phyloP scores from a whole-genome alignment of 2,113 vertebrate genomes.

The Takifugu flavidus region DNA sequence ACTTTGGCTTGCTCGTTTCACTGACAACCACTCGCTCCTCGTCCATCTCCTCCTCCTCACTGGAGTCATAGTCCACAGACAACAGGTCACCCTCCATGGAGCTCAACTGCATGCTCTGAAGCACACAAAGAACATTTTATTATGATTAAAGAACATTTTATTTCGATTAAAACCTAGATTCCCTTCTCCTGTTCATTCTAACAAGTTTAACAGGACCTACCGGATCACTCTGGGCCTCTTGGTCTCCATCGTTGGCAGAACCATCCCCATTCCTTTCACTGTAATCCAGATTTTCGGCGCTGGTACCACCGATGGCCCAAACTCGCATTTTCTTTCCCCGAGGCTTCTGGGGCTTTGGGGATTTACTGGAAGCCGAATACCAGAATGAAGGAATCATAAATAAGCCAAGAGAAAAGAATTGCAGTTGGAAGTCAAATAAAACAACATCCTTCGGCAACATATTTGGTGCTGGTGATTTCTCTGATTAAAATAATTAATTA shows the following conservation, averaged over 20 bases:
- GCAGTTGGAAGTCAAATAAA: too few species aligned
- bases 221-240: slow-evolving; percentile 62
- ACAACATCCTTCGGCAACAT: too few species aligned
- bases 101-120: slow-evolving; percentile 59
- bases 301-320: slow-evolving; percentile 83
- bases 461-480: too few species aligned
- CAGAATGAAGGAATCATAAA: neutral
- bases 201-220: slow-evolving; percentile 32
- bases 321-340: slow-evolving; percentile 86
- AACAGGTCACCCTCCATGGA: slow-evolving; percentile 83
- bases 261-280: slow-evolving; percentile 71
- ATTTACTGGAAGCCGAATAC: slow-evolving; percentile 70
- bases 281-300: slow-evolving; percentile 87
- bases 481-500: too few species aligned
- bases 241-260: slow-evolving; percentile 45
- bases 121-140: neutral
- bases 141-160: neutral
- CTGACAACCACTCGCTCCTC: slow-evolving; percentile 67
- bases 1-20: slow-evolving; percentile 74
- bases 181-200: neutral
- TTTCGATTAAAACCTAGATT: neutral
- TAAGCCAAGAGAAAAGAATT: neutral
- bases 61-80: slow-evolving; percentile 89
- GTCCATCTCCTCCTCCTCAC: slow-evolving; percentile 60
- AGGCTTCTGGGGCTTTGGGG: slow-evolving; percentile 84